Base-by-base conservation (phyloP, 2,113 vertebrate species). In the Toxotes chatareus region DNA sequence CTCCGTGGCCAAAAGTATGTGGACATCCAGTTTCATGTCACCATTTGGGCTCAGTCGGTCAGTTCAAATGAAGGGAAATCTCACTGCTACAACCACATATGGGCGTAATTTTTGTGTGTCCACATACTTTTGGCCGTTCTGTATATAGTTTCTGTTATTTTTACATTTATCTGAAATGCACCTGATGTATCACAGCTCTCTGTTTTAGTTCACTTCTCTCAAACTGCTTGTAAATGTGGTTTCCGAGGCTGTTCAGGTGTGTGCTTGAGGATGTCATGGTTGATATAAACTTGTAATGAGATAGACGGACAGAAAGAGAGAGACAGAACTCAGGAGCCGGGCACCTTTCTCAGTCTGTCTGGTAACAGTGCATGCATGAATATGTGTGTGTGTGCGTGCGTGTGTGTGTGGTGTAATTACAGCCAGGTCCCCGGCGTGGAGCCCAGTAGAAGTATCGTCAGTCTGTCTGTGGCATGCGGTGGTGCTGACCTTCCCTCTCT, bases 381-480 rank as follows among this genome's bases (percentile, higher is more conserved):
- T 49, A 44, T 73, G 46, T 61, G 73, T 74, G 84, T 68, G 44
- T 56, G 70, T 68, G 83, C 61, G 76, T 74, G 60, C 46, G 62
- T 76, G 76, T 79, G 82, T 82, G 87, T 80, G 88, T 88, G 90
- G 87, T 93, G 91, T 93, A 94, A 94, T 93, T 94, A 93, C 90
- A 93, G 91, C 89, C 90, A 93, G 91, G 91, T 88, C 86, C 84
- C 91, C 88, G 93, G 90, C 88, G 84, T 80, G 88, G 89, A 92
- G 93, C 90, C 91, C 91, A 94, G 93, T 89, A 90, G 89, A 93
- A 92, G 88, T 91, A 93, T 90, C 92, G 93, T 94, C 94, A 93
- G 91, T 92, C 92, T 93, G 94, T 94, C 94, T 93, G 91, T 94
- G 93, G 93, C 92, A 93, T 93, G 91, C 85, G 85, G 91, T 90